phyloP scores from a whole-genome alignment of 2,888 invertebrate genomes.

The Agonopterix arenella region DNA sequence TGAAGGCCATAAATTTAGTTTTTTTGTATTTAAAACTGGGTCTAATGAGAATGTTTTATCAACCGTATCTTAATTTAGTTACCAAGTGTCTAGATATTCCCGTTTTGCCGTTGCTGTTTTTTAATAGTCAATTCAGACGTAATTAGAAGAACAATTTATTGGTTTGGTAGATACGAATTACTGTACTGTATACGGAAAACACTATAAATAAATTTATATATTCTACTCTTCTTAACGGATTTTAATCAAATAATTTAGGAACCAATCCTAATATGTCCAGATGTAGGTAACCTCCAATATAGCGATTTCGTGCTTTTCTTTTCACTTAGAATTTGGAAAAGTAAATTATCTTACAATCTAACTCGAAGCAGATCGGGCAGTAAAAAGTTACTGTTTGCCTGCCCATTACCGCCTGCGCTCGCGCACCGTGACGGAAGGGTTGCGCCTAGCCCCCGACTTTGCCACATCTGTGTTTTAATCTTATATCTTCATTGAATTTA shows the following conservation, averaged over 20 bases:
- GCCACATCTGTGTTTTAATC: conserved; percentile 15
- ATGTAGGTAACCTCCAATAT: too few relatives aligned
- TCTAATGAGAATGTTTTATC: conserved; percentile 4
- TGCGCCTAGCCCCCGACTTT: conserved; percentile 40
- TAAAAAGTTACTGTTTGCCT: conserved; percentile 47
- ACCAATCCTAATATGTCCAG: too few relatives aligned
- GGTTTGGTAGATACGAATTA: not conserved
- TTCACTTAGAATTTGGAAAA: conserved; percentile 15
- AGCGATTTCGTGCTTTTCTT: too few relatives aligned
- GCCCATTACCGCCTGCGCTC: conserved; percentile 53
- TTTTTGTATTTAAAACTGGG: conserved; percentile 12
- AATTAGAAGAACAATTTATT: conserved; percentile 1
- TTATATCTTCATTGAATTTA: not conserved
- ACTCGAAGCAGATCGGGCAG: conserved; percentile 12
- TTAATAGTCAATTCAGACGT: not conserved
- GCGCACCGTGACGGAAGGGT: conserved; percentile 63
- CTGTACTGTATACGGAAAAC: conserved; percentile 14
- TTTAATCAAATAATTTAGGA: too few relatives aligned
- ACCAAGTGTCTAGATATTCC: conserved; percentile 1
- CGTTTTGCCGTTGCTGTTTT: conserved; percentile 1
- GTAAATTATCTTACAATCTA: conserved; percentile 19
- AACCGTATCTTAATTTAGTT: conserved; percentile 1
- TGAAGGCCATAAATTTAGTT: conserved; percentile 23
- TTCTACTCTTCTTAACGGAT: too few relatives aligned
- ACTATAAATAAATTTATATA: not conserved